phyloP scores from a whole-genome alignment of 2,113 vertebrate species.

The Baryphthengus martii region DNA sequence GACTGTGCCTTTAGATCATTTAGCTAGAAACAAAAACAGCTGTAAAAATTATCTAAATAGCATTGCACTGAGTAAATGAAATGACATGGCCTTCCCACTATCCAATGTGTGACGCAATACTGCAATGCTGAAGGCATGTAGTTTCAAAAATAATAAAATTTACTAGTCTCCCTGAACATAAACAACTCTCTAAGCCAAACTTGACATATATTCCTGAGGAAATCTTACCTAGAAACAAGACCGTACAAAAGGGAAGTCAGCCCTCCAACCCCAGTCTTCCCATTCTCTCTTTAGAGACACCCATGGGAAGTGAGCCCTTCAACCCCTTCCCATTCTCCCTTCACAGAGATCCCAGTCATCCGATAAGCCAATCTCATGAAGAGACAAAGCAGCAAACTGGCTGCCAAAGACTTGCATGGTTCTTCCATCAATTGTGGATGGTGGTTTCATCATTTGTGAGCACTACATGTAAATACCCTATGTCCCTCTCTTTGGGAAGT shows the following conservation, averaged over 20 bases:
- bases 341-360: background rate
- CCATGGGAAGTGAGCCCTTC: background rate
- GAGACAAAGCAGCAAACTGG: background rate
- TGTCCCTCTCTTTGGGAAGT: background rate
- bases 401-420: background rate
- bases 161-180: background rate
- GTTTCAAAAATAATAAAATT: background rate
- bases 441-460: background rate
- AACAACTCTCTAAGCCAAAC: background rate
- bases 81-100: background rate
- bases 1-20: background rate
- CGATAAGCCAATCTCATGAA: background rate
- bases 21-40: background rate
- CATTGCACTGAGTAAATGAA: background rate
- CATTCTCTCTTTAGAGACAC: too few species aligned
- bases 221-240: background rate
- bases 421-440: background rate
- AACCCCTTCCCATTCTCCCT: background rate
- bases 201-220: background rate
- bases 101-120: background rate
- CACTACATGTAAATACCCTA: background rate
- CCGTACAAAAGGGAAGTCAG: background rate
- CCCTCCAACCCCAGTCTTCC: background rate
- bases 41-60: constrained; percentile 8
- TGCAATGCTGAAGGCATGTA: background rate